phyloP scores from a whole-genome alignment of 2,888 invertebrate species.

The Tipula vernalis region DNA sequence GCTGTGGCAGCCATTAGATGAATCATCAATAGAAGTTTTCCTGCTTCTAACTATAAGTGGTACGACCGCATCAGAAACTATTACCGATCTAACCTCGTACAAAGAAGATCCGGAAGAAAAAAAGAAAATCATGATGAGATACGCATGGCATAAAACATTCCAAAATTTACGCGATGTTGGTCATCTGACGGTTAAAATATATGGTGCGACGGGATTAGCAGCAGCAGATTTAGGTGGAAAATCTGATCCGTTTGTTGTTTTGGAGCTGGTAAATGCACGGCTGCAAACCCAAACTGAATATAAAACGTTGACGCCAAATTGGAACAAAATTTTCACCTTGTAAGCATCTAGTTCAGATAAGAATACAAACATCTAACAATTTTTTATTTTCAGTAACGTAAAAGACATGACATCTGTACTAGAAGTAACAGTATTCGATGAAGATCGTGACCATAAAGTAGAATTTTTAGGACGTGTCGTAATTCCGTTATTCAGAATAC shows the following conservation, averaged over 20 bases:
- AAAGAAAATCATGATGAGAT: conserved; percentile 42
- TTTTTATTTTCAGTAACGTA: conserved; percentile 51
- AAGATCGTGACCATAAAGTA: conserved; percentile 94
- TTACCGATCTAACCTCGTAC: conserved; percentile 78
- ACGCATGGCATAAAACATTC: conserved; percentile 50
- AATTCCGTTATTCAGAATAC: conserved; percentile 73
- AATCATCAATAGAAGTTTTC: conserved; percentile 72
- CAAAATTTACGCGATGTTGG: conserved; percentile 78
- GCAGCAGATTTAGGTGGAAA: conserved; percentile 95
- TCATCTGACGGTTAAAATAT: conserved; percentile 88
- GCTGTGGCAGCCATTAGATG: conserved; percentile 74
- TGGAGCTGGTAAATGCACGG: conserved; percentile 88
- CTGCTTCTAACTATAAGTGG: conserved; percentile 89
- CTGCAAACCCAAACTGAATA: conserved; percentile 98
- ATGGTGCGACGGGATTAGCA: conserved; percentile 69
- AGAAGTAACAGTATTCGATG: conserved; percentile 94
- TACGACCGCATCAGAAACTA: conserved; percentile 83
- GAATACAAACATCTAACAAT: background rate
- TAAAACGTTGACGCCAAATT: conserved; percentile 89
- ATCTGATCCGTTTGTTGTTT: conserved; percentile 96
- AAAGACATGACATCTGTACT: conserved; percentile 91
- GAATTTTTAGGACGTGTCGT: conserved; percentile 92
- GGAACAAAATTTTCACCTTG: conserved; percentile 99
- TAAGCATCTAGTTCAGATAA: conserved; percentile 39
- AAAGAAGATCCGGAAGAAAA: conserved; percentile 66